These are phyloP conservation scores for Monochamus saltuarius DNA, from an alignment of 1,140 invertebrate genomes.

Conservation along the genomic window DNA sequence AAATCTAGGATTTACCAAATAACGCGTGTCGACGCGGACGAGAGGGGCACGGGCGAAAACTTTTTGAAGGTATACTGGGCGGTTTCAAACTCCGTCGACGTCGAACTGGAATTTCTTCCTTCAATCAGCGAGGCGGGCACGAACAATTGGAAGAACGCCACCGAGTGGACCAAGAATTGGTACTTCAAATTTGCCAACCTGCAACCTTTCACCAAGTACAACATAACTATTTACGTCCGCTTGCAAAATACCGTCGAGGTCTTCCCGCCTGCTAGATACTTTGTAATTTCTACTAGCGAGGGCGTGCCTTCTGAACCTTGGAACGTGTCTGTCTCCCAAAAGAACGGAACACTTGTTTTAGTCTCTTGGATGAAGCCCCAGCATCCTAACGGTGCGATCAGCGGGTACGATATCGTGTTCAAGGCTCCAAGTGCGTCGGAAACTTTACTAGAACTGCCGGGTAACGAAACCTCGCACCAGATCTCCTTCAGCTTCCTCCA, in stretches of 20 bases:
- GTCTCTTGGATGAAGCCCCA: conserved; percentile 68
- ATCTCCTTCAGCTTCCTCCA: conserved; percentile 62
- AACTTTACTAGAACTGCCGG: conserved; percentile 36
- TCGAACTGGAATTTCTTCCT: conserved; percentile 63
- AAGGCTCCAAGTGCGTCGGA: conserved; percentile 45
- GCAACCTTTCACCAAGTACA: conserved; percentile 71
- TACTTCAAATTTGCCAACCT: conserved; percentile 64
- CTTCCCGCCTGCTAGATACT: conserved; percentile 64
- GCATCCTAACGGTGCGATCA: conserved; percentile 64
- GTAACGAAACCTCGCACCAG: conserved; percentile 55
- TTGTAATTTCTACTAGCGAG: conserved; percentile 63
- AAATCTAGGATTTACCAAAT: conserved; percentile 56
- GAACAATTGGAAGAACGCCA: conserved; percentile 59
- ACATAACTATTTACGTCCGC: conserved; percentile 74
- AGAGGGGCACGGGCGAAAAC: conserved; percentile 53
- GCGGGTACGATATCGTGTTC: conserved; percentile 61
- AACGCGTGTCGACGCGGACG: conserved; percentile 57
- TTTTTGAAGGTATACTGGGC: conserved; percentile 61
- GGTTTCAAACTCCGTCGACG: conserved; percentile 40
- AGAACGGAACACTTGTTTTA: conserved; percentile 63
- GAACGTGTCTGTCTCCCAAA: conserved; percentile 64
- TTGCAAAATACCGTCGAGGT: conserved; percentile 53
- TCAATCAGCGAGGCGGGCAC: conserved; percentile 53
- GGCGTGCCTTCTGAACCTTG: conserved; percentile 64
- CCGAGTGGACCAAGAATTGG: conserved; percentile 56